phyloP scores from a whole-genome alignment of 2,888 invertebrate genomes.

The Cacoxenus indagator region DNA sequence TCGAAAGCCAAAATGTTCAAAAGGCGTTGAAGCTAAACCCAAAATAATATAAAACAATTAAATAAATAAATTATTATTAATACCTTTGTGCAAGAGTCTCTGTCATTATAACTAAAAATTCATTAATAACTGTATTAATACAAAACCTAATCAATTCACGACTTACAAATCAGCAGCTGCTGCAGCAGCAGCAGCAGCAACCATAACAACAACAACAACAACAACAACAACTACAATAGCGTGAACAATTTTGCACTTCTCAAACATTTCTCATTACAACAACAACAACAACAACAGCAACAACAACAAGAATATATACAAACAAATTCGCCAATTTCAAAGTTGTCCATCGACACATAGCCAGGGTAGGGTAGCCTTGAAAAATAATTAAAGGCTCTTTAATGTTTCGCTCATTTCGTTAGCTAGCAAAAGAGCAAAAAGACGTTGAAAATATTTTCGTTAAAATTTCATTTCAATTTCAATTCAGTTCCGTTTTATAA shows the following conservation, averaged over 20 bases:
- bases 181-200: conserved; percentile 36
- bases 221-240: conserved; percentile 26
- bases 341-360: too few relatives aligned
- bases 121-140: conserved; percentile 21
- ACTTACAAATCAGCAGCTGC: conserved; percentile 20
- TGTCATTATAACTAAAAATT: conserved; percentile 6
- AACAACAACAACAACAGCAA: not conserved
- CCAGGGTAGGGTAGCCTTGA: too few relatives aligned
- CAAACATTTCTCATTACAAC: conserved; percentile 8
- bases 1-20: conserved; percentile 43
- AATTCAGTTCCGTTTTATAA: not conserved
- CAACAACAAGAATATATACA: not conserved
- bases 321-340: too few relatives aligned
- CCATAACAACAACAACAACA: conserved; percentile 43
- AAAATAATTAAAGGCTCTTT: not conserved
- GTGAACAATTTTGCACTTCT: conserved; percentile 15
- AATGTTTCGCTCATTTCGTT: not conserved
- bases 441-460: not conserved
- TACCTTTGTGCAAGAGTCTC: conserved; percentile 1
- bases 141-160: conserved; percentile 14
- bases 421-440: too few relatives aligned
- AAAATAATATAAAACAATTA: conserved; percentile 23
- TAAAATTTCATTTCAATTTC: conserved; percentile 17
- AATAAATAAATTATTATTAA: conserved; percentile 21
- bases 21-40: conserved; percentile 26